A percentile compares a stretch with the other conserved stretches of the same genome.
Evolutionary conservation across 2,888 invertebrate genomes (phyloP).

Genomic region (Drosophila melanocephala): DNA sequence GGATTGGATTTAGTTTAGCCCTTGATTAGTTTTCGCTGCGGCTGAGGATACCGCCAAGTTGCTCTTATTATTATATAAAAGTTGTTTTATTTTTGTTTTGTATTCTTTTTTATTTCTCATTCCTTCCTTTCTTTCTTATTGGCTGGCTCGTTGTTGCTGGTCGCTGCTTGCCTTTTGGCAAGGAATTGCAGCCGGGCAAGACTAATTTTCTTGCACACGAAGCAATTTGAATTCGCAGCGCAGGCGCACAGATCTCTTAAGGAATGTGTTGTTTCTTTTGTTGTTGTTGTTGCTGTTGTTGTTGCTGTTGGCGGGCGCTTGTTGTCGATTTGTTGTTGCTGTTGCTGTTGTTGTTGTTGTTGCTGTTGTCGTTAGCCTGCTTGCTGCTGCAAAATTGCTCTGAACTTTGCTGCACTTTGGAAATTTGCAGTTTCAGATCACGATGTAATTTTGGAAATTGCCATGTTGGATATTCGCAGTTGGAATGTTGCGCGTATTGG

Average conservation of each 20-base stretch:
- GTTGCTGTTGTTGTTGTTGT: constrained; percentile 45
- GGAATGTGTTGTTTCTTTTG: constrained; percentile 66
- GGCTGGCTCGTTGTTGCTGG: constrained; percentile 31
- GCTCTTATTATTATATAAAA: constrained; percentile 78
- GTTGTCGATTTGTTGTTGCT: constrained; percentile 39
- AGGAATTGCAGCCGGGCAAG: constrained; percentile 73
- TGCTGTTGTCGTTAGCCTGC: constrained; percentile 44
- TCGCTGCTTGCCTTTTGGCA: constrained; percentile 56
- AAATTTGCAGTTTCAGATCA: constrained; percentile 83
- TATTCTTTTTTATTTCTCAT: constrained; percentile 17
- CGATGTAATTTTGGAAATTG: constrained; percentile 84
- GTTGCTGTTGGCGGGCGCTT: constrained; percentile 56
- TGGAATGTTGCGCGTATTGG: constrained; percentile 49
- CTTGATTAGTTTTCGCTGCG: constrained; percentile 84
- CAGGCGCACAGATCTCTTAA: constrained; percentile 67
- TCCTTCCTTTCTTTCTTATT: constrained; percentile 44
- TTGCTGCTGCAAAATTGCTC: constrained; percentile 79
- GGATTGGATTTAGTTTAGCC: constrained; percentile 84
- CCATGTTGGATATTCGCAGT: constrained; percentile 68
- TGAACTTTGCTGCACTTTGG: constrained; percentile 83
- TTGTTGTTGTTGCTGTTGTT: constrained; percentile 23
- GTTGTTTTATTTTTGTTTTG: constrained; percentile 44
- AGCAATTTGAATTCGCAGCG: constrained; percentile 83
- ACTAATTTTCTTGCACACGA: constrained; percentile 86
- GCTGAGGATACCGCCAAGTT: constrained; percentile 70